Base-by-base conservation (phyloP, 2,888 invertebrate genomes). In the Ennomos fuscantarius region DNA sequence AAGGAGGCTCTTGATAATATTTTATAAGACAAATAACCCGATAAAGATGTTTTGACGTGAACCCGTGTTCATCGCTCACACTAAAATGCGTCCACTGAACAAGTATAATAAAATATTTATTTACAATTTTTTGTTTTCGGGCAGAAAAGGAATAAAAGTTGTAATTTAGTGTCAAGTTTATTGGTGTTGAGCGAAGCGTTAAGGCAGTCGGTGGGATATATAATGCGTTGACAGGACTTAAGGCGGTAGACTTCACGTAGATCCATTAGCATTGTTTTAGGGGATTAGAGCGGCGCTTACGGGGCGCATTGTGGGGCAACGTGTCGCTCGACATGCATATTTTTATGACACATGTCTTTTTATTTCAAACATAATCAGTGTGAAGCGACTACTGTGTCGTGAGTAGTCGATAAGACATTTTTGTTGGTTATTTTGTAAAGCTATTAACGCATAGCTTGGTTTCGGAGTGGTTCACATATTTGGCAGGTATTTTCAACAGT, bases 31-130 rank as follows among this genome's bases (percentile, higher is more conserved):
- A 92, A 92, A 91, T 91, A 92, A 91, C 90, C 87, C 86, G 91
- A 92, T 92, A 91, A 91, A 92, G 90, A 92, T 91, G 90, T 92
- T 92, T 89, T 92, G 92, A 92, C 92, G 87, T 89, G 91, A 86
- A 92, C 88, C 91, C 86, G 85, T 91, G 91, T 92, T 89, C 91
- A 89, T 89, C 89, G 90, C 89, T 90, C 89, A 90, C 88, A 90
- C 90, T 86, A 88, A 90, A 90, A 90, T 90, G 91, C 87, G 86
- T 85, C 82, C 89, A 89, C 73, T 89, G 90, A 86, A 87, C 87
- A 84, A 81, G 86, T 87, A 88, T 87, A 84, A 89, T 90, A 89
- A 87, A 89, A 90, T 87, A 89, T 89, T 87, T 87, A 88, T 88
- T 87, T 84, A 87, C 85, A 87, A 85, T 85, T 81, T 86, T 82